These are phyloP conservation scores for Mormyrus proboscirostris DNA, from an alignment of 2,797 vertebrate genomes.

Conservation along the genomic window DNA sequence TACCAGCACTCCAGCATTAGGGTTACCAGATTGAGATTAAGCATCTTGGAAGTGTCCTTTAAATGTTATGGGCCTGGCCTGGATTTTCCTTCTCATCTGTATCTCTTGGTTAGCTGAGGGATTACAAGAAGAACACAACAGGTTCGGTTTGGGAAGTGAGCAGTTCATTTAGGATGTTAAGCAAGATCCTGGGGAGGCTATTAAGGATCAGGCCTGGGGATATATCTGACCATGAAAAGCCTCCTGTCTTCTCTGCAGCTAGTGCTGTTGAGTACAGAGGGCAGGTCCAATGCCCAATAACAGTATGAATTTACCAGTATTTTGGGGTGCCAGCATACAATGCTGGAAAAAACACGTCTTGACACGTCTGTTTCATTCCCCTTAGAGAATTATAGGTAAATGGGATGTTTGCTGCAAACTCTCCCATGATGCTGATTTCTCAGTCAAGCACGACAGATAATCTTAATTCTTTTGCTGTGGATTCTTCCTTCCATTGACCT, in stretches of 20 bases:
- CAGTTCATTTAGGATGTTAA: background rate
- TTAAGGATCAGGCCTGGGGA: background rate
- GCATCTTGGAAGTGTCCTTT: background rate
- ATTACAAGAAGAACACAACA: background rate
- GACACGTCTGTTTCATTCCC: background rate
- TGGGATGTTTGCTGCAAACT: background rate
- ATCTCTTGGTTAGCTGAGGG: background rate
- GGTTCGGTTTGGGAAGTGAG: background rate
- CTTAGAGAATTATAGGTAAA: background rate
- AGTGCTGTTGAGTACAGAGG: slow-evolving; percentile 36
- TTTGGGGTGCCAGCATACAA: slow-evolving; percentile 37
- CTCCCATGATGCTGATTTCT: background rate
- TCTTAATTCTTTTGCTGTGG: background rate
- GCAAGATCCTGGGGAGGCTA: background rate
- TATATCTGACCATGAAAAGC: background rate
- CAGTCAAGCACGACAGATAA: background rate
- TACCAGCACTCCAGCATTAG: background rate
- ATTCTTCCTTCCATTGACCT: background rate
- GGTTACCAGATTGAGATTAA: background rate
- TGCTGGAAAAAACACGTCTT: slow-evolving; percentile 12
- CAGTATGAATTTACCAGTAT: slow-evolving; percentile 45
- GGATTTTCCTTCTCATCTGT: background rate
- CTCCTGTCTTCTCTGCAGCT: slow-evolving; percentile 36
- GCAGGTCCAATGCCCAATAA: slow-evolving; percentile 27
- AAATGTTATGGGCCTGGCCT: background rate